Base-by-base conservation (phyloP, 2,888 invertebrate genomes). In the Clivina fossor region DNA sequence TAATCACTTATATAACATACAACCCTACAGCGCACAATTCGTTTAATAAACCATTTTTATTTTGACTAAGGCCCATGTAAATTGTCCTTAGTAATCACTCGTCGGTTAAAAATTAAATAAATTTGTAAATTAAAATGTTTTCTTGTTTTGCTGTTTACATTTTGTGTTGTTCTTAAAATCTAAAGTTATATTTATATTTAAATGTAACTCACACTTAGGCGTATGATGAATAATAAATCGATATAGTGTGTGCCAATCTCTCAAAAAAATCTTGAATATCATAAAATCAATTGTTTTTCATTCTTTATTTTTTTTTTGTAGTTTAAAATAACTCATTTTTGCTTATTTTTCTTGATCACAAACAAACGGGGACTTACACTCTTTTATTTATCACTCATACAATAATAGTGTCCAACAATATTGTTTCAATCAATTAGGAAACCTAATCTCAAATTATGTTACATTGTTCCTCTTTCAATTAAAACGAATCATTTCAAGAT, bases 1-100 rank as follows among this genome's bases (percentile, higher is more conserved):
- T 54, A 54, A 54, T 54, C 54, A 54, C 46, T 54, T 54, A 53
- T 54, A 44, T 54, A 54, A 54, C 54, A 46, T 54, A 54, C 54
- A 54, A 54, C 30, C 54, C 54, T 54, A 54, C 37, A 28, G 53
- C 53, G 53, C 53, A 51, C 51, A 53, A 43, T 22, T 53, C 35
- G 22, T 40, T 8, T n/a, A 43, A 33, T 33, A n/a, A 33, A 43
- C 43, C 43, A 30, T 19, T n/a, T n/a, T n/a, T n/a, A n/a, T n/a
- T n/a, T n/a, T n/a, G 11, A 24, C 30, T 19, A 40, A 32, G 30
- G 20, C 32, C n/a, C n/a, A n/a, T n/a, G n/a, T n/a, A n/a, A n/a
- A n/a, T n/a, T n/a, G n/a, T n/a, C n/a, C n/a, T n/a, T n/a, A n/a
- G n/a, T n/a, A n/a, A n/a, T n/a, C n/a, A n/a, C n/a, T 38, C 11